Conservation (phyloP, 2,113 vertebrate species). For the Amphiprion ocellaris region DNA sequence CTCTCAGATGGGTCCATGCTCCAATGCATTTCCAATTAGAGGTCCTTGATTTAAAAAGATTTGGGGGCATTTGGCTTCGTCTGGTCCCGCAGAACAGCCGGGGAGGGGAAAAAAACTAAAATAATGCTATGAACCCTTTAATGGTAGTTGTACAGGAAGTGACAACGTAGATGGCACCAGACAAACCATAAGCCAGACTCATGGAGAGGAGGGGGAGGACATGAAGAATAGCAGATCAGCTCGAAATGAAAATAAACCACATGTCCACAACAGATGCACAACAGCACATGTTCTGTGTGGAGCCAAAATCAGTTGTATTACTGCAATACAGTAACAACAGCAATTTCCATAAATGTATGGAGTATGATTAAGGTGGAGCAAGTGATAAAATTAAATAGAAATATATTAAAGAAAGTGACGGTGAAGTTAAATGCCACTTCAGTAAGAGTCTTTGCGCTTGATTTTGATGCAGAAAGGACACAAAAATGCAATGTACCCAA, state of each 20-base stretch:
- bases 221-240: slow-evolving; percentile 18
- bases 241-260: slow-evolving; percentile 47
- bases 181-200: slow-evolving; percentile 42
- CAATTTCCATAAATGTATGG: slow-evolving; percentile 19
- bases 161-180: slow-evolving; percentile 59
- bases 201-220: slow-evolving; percentile 36
- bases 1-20: slow-evolving; percentile 41
- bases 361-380: slow-evolving; percentile 4
- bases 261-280: slow-evolving; percentile 27
- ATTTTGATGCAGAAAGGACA: neutral
- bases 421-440: neutral
- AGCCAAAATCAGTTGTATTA: slow-evolving; percentile 25
- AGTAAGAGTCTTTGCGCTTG: neutral
- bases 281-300: slow-evolving; percentile 17
- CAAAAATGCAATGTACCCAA: slow-evolving; percentile 2
- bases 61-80: slow-evolving; percentile 40
- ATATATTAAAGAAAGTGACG: too few species aligned
- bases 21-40: slow-evolving; percentile 59
- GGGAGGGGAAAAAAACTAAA: slow-evolving; percentile 1
- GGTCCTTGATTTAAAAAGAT: slow-evolving; percentile 55
- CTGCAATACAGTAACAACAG: too few species aligned
- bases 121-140: slow-evolving; percentile 49
- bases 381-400: neutral
- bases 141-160: slow-evolving; percentile 47
- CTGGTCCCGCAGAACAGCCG: slow-evolving; percentile 22